Evolutionary conservation across 2,113 vertebrate species (phyloP).

Genomic region (Halcyon senegalensis): DNA sequence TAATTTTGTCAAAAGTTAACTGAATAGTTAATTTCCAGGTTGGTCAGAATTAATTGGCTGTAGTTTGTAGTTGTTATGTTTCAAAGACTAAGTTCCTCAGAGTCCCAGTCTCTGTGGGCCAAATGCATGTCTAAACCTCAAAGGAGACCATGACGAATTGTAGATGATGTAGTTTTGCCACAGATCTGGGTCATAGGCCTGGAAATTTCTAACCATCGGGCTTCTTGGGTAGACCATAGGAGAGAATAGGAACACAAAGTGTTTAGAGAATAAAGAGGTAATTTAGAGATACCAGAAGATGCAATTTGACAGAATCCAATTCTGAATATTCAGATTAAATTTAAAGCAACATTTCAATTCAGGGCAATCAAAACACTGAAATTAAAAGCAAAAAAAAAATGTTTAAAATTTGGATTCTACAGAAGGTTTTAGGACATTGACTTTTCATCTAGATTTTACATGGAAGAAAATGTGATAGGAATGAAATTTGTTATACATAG

Average conservation of each 20-base stretch:
- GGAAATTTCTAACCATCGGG: neutral
- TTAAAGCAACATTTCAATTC: neutral
- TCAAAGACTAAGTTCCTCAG: neutral
- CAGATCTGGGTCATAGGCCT: neutral
- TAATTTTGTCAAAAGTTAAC: neutral
- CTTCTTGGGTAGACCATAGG: neutral
- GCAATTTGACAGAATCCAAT: neutral
- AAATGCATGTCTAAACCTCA: neutral
- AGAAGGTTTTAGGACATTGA: neutral
- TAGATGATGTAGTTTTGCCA: neutral
- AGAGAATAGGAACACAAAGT: neutral
- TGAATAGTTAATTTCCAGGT: neutral
- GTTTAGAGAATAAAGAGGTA: neutral
- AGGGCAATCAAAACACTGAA: neutral
- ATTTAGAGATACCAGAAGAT: neutral
- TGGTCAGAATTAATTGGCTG: neutral
- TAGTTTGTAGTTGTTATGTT: neutral
- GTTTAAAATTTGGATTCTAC: neutral
- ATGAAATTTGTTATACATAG: neutral
- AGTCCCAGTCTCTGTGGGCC: neutral
- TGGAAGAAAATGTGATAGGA: neutral
- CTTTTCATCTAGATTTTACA: neutral
- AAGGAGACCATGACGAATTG: neutral
- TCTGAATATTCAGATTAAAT: neutral
- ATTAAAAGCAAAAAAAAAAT: neutral